phyloP scores from a whole-genome alignment of 37 sponge, comb jelly and placozoan species.

The Beroe forskalii region DNA sequence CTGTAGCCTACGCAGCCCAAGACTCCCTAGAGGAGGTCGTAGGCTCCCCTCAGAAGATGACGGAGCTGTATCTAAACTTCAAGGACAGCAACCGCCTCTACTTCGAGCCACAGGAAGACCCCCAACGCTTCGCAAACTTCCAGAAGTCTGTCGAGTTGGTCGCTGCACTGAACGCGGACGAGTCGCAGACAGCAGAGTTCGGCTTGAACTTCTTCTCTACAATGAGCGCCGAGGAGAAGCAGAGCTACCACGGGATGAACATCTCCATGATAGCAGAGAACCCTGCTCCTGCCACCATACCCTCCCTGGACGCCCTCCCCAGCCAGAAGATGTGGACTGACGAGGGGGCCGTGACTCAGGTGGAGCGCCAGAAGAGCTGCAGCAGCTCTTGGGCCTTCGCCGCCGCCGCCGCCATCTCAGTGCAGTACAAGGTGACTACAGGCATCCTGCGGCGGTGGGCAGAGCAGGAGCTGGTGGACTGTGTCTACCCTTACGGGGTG shows the following conservation, averaged over 20 bases:
- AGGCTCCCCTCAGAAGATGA: too few species aligned
- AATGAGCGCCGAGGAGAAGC: not conserved
- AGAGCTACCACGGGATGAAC: slow-evolving; percentile 14
- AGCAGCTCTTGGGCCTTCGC: slow-evolving; percentile 14
- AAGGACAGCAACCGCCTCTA: too few species aligned
- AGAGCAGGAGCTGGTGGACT: slow-evolving; percentile 51
- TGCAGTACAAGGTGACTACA: not conserved
- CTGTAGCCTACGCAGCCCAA: too few species aligned
- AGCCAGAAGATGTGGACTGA: slow-evolving; percentile 5
- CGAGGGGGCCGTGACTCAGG: not conserved
- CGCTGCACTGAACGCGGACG: too few species aligned
- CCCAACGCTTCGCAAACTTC: too few species aligned
- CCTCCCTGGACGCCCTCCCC: not conserved
- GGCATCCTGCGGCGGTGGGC: not conserved
- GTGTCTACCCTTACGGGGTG: not conserved
- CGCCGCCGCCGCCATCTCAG: not conserved
- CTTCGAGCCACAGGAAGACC: too few species aligned
- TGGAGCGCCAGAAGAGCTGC: slow-evolving; percentile 2
- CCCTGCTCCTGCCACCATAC: not conserved
- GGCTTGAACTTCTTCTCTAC: slow-evolving; percentile 59
- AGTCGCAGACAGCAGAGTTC: too few species aligned
- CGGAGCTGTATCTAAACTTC: too few species aligned
- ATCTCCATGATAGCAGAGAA: not conserved
- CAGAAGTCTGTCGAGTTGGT: too few species aligned
- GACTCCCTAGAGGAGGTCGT: too few species aligned